A percentile compares a stretch with the other conserved stretches of the same genome.
phyloP scores from a whole-genome alignment of 1,140 invertebrate genomes.

The Polypedilum pembai region DNA sequence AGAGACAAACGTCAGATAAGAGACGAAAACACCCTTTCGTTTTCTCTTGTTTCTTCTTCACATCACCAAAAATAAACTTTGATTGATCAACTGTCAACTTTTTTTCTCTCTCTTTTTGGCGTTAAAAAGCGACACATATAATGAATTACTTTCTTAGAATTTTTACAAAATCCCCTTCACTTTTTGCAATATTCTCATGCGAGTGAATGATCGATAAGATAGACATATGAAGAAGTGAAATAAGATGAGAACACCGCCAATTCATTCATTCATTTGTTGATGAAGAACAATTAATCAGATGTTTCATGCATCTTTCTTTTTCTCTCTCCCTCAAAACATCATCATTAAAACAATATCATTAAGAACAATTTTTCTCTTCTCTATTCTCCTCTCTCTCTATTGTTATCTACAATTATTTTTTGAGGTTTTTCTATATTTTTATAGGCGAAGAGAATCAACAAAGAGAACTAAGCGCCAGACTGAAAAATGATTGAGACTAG shows the following conservation, averaged over 20 bases:
- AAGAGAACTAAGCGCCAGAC: conserved; percentile 15
- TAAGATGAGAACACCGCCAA: background rate
- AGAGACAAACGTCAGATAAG: background rate
- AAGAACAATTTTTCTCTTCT: background rate
- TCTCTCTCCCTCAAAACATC: background rate
- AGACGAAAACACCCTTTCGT: conserved; percentile 16
- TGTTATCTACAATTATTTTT: conserved; percentile 18
- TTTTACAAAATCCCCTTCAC: background rate
- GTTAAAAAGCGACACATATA: conserved; percentile 12
- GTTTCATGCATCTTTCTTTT: background rate
- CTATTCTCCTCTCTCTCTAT: background rate
- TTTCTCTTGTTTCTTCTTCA: background rate
- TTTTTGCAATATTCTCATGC: background rate
- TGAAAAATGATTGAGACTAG: conserved; percentile 4
- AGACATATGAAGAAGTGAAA: background rate
- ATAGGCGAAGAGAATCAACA: conserved; percentile 1
- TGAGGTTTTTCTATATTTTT: background rate
- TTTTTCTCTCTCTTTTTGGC: background rate
- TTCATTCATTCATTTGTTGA: conserved; percentile 11
- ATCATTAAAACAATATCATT: conserved; percentile 19
- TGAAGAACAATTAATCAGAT: conserved; percentile 5
- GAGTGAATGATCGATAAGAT: background rate
- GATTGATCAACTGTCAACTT: conserved; percentile 27
- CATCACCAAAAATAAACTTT: background rate
- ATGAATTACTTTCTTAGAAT: background rate